phyloP scores from a whole-genome alignment of 2,797 vertebrate genomes.

The Aselliscus stoliczkanus region DNA sequence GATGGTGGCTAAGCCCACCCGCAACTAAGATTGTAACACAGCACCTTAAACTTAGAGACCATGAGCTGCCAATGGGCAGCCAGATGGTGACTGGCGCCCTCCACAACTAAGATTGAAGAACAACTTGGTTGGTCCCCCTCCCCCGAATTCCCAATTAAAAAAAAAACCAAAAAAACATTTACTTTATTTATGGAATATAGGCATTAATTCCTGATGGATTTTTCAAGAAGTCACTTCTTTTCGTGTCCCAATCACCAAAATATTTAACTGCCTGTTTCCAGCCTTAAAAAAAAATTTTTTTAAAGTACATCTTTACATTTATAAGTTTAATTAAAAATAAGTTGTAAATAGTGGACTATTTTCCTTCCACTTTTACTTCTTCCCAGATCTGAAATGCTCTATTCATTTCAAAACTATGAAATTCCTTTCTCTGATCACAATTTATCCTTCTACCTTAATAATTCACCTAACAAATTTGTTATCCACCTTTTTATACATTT shows the following conservation, averaged over 20 bases:
- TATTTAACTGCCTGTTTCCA: constrained; percentile 3
- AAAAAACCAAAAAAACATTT: no score
- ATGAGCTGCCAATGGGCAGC: no score
- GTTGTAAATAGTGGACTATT: neutral
- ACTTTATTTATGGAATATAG: neutral
- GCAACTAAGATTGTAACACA: no score
- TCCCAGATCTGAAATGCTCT: neutral
- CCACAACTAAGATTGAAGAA: no score
- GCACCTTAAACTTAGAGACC: no score
- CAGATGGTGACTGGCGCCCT: no score
- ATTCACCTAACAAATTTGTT: neutral
- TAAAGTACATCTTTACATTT: neutral
- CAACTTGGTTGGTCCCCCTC: no score
- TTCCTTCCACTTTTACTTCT: neutral
- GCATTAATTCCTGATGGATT: neutral
- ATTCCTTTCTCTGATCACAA: neutral
- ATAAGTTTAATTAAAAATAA: neutral
- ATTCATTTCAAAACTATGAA: neutral
- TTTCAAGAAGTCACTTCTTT: neutral
- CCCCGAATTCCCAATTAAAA: no score
- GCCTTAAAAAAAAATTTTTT: neutral
- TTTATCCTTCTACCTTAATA: neutral
- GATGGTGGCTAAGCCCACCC: no score
- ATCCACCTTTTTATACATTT: neutral
- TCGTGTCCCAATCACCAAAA: neutral